A percentile compares a stretch with the other conserved stretches of the same genome.
These are phyloP conservation scores for Gavia stellata DNA, from an alignment of 2,113 vertebrate genomes.

Conservation along the genomic window DNA sequence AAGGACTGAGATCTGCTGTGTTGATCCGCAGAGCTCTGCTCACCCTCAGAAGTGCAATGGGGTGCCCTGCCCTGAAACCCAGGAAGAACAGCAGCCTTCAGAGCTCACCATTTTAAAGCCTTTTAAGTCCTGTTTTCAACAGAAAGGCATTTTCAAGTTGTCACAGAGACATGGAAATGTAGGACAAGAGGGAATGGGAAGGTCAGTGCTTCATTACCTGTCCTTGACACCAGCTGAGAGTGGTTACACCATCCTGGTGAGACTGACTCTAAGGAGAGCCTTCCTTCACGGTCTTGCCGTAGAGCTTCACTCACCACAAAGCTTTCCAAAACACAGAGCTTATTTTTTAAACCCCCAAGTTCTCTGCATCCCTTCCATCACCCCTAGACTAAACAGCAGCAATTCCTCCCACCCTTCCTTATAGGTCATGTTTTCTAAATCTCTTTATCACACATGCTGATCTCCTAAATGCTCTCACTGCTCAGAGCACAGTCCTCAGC, in stretches of 20 bases:
- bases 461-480: neutral
- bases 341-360: accelerated
- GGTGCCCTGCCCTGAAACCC: neutral
- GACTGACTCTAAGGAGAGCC: neutral
- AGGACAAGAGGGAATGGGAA: neutral
- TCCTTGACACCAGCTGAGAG: neutral
- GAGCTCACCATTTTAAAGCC: neutral
- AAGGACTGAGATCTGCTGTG: neutral
- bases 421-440: neutral
- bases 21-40: neutral
- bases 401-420: neutral
- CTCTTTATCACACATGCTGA: neutral
- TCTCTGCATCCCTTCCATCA: neutral
- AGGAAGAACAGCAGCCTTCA: neutral
- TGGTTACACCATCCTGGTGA: neutral
- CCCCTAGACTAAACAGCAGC: constrained; percentile 7
- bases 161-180: neutral
- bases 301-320: neutral
- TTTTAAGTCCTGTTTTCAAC: neutral
- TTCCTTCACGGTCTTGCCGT: neutral
- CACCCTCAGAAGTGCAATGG: neutral
- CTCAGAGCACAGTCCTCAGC: neutral
- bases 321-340: neutral
- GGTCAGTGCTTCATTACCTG: neutral
- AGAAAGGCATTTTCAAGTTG: neutral